A percentile compares a stretch with the other conserved stretches of the same genome.
Evolutionary conservation across 37 sponge, comb jelly and placozoan genomes (phyloP).

Genomic region (Ianthella basta): DNA sequence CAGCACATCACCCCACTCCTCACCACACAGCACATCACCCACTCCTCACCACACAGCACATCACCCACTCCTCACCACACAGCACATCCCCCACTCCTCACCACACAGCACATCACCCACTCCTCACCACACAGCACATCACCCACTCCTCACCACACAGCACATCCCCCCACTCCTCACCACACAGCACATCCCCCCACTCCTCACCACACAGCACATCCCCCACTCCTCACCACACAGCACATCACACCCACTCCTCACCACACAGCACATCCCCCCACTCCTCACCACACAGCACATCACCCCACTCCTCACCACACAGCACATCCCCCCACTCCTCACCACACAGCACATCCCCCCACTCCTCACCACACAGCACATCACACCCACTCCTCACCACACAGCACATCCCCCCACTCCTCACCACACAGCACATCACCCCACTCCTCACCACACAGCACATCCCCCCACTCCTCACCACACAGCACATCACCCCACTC

Average conservation of each 20-base stretch:
- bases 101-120: neutral
- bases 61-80: too few species aligned
- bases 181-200: too few species aligned
- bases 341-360: neutral
- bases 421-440: neutral
- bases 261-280: neutral
- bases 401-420: neutral
- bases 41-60: too few species aligned
- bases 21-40: neutral
- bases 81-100: neutral
- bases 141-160: neutral
- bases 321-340: too few species aligned
- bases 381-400: neutral
- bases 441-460: too few species aligned
- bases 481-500: neutral
- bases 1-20: neutral
- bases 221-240: neutral
- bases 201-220: too few species aligned
- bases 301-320: too few species aligned
- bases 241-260: neutral
- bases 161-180: neutral
- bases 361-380: neutral
- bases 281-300: neutral
- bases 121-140: neutral
- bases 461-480: too few species aligned